Evolutionary conservation across 2,888 invertebrate species (phyloP), one percentile per base, ranked within the genome.

Genomic region (Mythimna pallens): DNA sequence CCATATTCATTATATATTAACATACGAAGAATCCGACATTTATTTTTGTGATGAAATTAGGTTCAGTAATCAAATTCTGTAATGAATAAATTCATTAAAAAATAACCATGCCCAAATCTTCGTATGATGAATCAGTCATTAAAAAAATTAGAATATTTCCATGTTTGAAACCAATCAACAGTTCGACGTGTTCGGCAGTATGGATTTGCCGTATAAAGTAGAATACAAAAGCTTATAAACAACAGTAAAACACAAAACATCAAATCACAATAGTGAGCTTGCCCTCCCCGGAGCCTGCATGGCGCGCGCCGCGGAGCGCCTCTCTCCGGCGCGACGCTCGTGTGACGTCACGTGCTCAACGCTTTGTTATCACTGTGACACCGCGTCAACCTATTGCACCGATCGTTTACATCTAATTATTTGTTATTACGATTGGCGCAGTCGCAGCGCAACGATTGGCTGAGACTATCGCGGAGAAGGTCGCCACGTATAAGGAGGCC

Each of bases 161-260:
- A 34, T 43, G 8, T 14, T 25, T 58, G 52, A 52, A 58, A 25
- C 10, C 52, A 52, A 30, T 80, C 36, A 58, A 63, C 66, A 54
- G 54, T 63, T 34, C 14, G 22, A 34, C 58, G 36, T 22, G 52
- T n/a, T 57, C 63, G 25, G 30, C 20, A 54, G n/a, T 25, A 57
- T 61, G 36, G 43, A 61, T 61, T 58, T 64, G 57, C 43, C 64
- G 55, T 20, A 14, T 17, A 47, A 47, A 6, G 17, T 47, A 57
- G 8, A 30, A 52, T 2, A 65, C 12, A 30, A 55, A 78, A 69
- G 30, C 40, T 57, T 43, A 66, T 58, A 68, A 52, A 80, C 47
- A 69, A 78, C 36, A 69, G 34, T 52, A 55, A 30, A 77, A 73
- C 74, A 80, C 65, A 81, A 76, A 64, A 78, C 30, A 63, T 47